Conservation (phyloP, 2,888 invertebrate species). For the Chorisops tibialis region DNA sequence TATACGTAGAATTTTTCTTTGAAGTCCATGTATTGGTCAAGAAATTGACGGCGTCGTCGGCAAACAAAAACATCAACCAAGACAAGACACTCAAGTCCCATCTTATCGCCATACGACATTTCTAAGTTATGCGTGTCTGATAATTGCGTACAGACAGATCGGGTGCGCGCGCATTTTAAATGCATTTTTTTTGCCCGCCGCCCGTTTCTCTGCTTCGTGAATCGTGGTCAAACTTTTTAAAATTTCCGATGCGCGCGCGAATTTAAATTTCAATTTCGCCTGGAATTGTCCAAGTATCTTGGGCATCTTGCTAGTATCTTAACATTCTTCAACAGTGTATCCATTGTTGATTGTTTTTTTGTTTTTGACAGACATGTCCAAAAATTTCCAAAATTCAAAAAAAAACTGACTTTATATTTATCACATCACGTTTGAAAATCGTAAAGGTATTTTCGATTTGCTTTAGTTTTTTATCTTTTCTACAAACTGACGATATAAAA, state of each 20-base stretch:
- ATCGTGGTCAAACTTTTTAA: conserved; percentile 9
- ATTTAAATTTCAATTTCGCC: conserved; percentile 1
- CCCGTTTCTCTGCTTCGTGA: neutral
- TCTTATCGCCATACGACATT: conserved; percentile 8
- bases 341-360: neutral
- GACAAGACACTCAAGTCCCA: too few species aligned
- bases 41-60: too few species aligned
- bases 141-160: conserved; percentile 19
- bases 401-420: neutral
- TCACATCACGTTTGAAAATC: too few species aligned
- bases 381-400: neutral
- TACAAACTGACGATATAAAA: too few species aligned
- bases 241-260: conserved; percentile 18
- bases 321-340: neutral
- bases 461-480: too few species aligned
- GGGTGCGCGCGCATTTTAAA: conserved; percentile 13
- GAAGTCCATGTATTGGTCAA: too few species aligned
- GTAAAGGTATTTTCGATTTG: too few species aligned
- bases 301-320: too few species aligned
- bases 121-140: conserved; percentile 24
- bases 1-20: too few species aligned
- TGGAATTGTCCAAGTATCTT: neutral
- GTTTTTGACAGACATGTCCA: neutral
- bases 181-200: neutral
- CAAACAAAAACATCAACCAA: too few species aligned